Base-by-base conservation (phyloP, 2,888 invertebrate genomes). In the Zaprionus lineosus region DNA sequence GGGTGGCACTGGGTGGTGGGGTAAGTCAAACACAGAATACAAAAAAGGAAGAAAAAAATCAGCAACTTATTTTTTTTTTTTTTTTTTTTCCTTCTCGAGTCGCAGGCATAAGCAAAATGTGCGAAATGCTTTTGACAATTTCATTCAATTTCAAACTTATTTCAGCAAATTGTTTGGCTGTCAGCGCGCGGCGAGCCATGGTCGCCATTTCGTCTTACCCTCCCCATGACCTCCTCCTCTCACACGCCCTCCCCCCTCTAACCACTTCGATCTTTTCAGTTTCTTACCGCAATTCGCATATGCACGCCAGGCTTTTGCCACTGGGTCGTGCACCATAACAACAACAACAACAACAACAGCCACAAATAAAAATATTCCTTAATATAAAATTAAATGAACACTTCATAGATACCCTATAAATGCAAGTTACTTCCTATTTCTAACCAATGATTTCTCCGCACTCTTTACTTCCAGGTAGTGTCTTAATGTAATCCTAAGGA, bases 91-190 rank as follows among this genome's bases (percentile, higher is more conserved):
- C 24, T 40, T 47, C 53, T 37, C 26, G 55, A 46, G 33, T 43
- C 37, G 28, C 31, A 31, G 52, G 15, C 34, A 34, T 44, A 36
- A 55, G 62, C 55, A 69, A 71, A 81, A 84, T 82, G 74, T 81
- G 81, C 84, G 77, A 82, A 82, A 85, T 82, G 86, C 77, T 82
- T 85, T 82, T 82, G 81, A 82, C 81, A 82, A 82, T 82, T 82
- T 84, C 86, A 82, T 82, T 82, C 81, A 82, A 85, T 82, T 82
- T 72, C 74, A 66, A 85, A 85, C 86, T 85, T 85, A 85, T 85
- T 82, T 74, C 84, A 85, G 69, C 81, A 82, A 82, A 82, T 82
- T 82, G 81, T 85, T 85, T 81, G 86, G 68, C 84, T 79, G 84
- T 79, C 85, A 77, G 70, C 82, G 70, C 82, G 70, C 77, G 84